Percentiles rank a stretch among this genome's conserved stretches.
Conservation (phyloP, 2,888 invertebrate genomes). For the Elmis aenea region DNA sequence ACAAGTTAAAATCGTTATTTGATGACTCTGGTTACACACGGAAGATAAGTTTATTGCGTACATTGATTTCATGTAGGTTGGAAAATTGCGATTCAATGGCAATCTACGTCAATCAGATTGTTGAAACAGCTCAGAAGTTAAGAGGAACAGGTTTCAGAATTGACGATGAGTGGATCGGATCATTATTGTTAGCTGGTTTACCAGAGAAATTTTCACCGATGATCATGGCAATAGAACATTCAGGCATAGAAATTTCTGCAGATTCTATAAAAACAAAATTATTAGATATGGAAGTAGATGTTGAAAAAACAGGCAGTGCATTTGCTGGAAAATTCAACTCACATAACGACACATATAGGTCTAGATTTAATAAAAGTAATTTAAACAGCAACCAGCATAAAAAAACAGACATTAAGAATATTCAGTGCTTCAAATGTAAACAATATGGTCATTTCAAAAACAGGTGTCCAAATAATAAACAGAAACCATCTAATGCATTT, state of each 20-base stretch:
- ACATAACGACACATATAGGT: not conserved
- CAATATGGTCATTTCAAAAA: constrained; percentile 24
- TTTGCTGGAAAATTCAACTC: constrained; percentile 4
- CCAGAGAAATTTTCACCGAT: constrained; percentile 19
- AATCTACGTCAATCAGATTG: constrained; percentile 29
- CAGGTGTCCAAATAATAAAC: constrained; percentile 14
- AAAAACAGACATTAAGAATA: constrained; percentile 7
- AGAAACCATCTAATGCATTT: constrained; percentile 17
- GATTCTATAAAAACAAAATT: constrained; percentile 19
- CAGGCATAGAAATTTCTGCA: constrained; percentile 13
- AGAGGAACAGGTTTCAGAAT: constrained; percentile 31
- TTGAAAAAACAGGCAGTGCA: not conserved
- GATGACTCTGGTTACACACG: constrained; percentile 31
- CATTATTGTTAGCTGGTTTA: constrained; percentile 25
- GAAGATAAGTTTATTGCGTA: constrained; percentile 27
- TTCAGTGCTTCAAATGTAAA: constrained; percentile 23
- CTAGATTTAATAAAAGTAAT: constrained; percentile 4
- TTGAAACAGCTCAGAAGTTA: constrained; percentile 28
- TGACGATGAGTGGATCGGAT: constrained; percentile 29
- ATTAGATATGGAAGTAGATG: constrained; percentile 9
- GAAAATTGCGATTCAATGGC: constrained; percentile 29
- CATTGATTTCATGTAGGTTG: constrained; percentile 25
- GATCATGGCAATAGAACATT: constrained; percentile 24
- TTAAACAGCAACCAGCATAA: constrained; percentile 5
- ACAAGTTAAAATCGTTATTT: constrained; percentile 27